phyloP scores from a whole-genome alignment of 2,797 vertebrate species.

The Halcyon badia region DNA sequence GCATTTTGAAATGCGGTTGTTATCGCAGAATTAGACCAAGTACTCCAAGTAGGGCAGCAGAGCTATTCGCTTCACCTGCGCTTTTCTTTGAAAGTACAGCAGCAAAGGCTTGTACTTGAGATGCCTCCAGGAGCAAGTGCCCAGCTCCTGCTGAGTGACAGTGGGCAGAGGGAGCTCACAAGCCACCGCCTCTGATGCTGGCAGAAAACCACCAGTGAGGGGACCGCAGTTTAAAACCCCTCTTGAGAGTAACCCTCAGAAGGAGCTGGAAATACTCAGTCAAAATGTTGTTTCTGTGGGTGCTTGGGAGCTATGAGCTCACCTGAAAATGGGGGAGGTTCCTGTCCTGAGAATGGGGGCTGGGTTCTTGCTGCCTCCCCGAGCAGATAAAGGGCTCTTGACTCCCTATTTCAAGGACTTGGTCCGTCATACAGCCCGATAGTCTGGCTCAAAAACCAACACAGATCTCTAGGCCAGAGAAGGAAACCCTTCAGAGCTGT shows the following conservation, averaged over 20 bases:
- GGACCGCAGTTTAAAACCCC: neutral
- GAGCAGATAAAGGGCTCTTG: neutral
- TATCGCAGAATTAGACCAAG: neutral
- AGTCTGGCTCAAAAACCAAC: neutral
- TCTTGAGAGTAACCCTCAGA: neutral
- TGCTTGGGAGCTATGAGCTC: neutral
- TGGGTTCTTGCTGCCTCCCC: neutral
- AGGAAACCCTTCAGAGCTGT: neutral
- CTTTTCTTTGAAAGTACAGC: neutral
- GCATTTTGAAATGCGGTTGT: neutral
- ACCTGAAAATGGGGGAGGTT: neutral
- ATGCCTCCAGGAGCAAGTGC: accelerated
- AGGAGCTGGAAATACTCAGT: neutral
- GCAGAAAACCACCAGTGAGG: neutral
- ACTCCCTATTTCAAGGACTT: neutral
- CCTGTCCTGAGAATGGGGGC: neutral
- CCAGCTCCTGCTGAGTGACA: neutral
- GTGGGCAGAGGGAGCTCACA: neutral
- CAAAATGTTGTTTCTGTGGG: neutral
- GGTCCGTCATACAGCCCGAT: neutral
- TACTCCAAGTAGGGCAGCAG: neutral
- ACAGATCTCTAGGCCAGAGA: neutral
- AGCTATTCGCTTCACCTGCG: accelerated
- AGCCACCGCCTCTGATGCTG: neutral
- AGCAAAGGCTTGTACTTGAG: neutral